phyloP scores from a whole-genome alignment of 2,888 invertebrate species.

The Lamellibrachia satsuma region DNA sequence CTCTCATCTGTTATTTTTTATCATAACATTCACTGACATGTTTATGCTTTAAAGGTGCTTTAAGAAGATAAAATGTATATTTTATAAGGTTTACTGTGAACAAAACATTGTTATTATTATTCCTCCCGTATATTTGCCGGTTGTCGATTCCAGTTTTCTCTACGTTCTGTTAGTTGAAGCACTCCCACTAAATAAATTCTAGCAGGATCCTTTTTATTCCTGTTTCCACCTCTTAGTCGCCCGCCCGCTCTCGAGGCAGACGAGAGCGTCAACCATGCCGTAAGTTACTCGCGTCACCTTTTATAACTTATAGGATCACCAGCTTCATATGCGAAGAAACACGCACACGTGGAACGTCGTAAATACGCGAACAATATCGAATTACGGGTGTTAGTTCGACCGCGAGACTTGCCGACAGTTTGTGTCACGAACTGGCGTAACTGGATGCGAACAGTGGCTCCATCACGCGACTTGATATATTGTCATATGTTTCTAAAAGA shows the following conservation, averaged over 20 bases:
- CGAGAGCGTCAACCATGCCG: neutral
- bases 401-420: neutral
- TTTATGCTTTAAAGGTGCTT: no score
- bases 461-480: neutral
- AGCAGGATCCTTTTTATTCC: neutral
- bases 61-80: no score
- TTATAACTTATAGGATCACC: neutral
- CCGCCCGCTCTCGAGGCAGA: neutral
- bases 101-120: neutral
- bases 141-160: neutral
- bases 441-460: neutral
- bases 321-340: neutral
- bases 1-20: no score
- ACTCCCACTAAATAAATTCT: neutral
- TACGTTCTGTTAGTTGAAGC: neutral
- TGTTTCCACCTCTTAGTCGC: neutral
- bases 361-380: neutral
- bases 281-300: conserved; percentile 3
- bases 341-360: neutral
- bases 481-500: no score
- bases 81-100: no score
- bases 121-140: neutral
- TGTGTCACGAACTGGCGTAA: neutral
- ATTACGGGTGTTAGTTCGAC: neutral
- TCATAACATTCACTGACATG: no score